Evolutionary conservation across 2,888 invertebrate species (phyloP), one percentile per base, ranked within the genome.

Genomic region (Augiades crinisus): DNA sequence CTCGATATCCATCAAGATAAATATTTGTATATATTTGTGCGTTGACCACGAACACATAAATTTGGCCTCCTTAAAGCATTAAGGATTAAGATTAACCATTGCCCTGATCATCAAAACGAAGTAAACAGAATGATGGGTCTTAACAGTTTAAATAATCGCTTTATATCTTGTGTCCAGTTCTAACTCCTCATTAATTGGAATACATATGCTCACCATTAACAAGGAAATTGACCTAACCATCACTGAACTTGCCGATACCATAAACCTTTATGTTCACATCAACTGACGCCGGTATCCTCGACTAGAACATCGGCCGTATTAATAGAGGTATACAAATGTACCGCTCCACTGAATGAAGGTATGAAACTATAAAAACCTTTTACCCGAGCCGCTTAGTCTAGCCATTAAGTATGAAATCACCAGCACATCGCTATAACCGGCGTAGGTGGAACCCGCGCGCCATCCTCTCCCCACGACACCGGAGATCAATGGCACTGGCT

Each of bases 301-400:
- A 6, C 24, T 24, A 40, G 16, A 2, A 0, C 22, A 34, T 13
- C 34, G 41, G 10, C 38, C 54, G 55, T 57, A 61, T 66, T 62
- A 62, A 63, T 62, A 63, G 56, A 63, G 49, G 54, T 57, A 56
- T 51, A 60, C 59, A 58, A 47, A 56, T 19, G 52, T 50, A 49
- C 54, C 40, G 31, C 50, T 43, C 34, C 59, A 62, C 57, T 60
- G 61, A 65, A 63, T 64, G 59, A 65, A 67, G 62, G 65, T 61
- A 68, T 67, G 66, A 68, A 68, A 67, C 65, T 67, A 69, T 71
- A 68, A 67, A 69, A 70, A 67, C 67, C 70, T 70, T 72, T 72
- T 63, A 68, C 59, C 59, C 53, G 58, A 53, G 62, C 65, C 66
- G 69, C 62, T 59, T 59, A 62, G 53, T 52, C 41, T 30, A 57